Evolutionary conservation across 1,140 invertebrate species (phyloP).

Genomic region (Drosophila kurseongensis): DNA sequence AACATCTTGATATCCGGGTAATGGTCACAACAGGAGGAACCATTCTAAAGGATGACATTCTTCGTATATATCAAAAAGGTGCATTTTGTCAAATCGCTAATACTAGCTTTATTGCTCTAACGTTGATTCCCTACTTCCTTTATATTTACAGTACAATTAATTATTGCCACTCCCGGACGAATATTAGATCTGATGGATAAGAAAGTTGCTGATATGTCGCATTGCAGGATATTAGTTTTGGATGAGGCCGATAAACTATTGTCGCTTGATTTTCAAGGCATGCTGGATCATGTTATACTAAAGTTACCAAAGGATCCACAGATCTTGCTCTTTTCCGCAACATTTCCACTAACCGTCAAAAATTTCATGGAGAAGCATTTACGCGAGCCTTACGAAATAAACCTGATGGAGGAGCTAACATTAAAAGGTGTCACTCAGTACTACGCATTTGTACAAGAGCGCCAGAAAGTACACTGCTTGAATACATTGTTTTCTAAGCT

Average conservation of each 20-base stretch:
- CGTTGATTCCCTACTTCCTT: background rate
- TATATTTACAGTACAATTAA: conserved; percentile 94
- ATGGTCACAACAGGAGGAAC: conserved; percentile 99
- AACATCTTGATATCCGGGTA: conserved; percentile 97
- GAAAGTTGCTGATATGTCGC: conserved; percentile 97
- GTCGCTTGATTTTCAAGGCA: conserved; percentile 99
- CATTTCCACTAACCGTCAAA: conserved; percentile 99
- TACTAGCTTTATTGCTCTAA: too few species aligned
- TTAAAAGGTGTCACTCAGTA: conserved; percentile 99
- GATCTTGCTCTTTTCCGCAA: conserved; percentile 99
- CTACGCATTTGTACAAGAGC: conserved; percentile 99
- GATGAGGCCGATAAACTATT: conserved; percentile 99
- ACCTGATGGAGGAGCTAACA: conserved; percentile 99
- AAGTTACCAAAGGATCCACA: conserved; percentile 97
- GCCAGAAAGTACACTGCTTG: conserved; percentile 99
- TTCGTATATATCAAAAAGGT: conserved; percentile 99
- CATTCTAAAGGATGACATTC: conserved; percentile 99
- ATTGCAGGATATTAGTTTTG: conserved; percentile 98
- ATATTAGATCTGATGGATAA: conserved; percentile 99
- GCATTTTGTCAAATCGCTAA: conserved; percentile 33
- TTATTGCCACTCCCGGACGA: conserved; percentile 99
- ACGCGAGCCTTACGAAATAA: conserved; percentile 98
- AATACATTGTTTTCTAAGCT: conserved; percentile 99
- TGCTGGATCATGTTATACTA: conserved; percentile 98
- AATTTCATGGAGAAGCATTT: conserved; percentile 99